Evolutionary conservation across 1,140 invertebrate genomes (phyloP), one percentile per base, ranked within the genome.

Genomic region (Drosophila tropicalis): DNA sequence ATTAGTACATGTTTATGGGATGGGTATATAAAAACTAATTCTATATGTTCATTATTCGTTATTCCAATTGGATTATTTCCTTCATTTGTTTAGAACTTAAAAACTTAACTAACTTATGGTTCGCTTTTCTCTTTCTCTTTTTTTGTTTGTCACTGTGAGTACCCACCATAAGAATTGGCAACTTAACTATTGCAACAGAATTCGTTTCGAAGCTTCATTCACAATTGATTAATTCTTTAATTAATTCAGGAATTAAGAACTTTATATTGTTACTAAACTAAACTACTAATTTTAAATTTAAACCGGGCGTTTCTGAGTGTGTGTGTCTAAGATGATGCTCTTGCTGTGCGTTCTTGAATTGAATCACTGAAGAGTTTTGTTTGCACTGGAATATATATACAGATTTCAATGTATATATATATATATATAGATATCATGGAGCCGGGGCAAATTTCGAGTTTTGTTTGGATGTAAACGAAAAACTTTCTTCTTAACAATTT

Each of bases 261-360:
- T 76, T 56, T 54, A 76, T 73, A 76, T 76, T 79, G 71, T 69
- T 41, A 70, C 81, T 84, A 90, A 76, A 47, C 71, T 85, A 86
- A 60, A 56, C 79, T 82, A 29, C 72, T 90, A 79, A 74, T 54
- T 29, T 71, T 85, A 86, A 86, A 90, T 84, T 76, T 62, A 79
- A 89, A 86, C 81, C 68, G 74, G 80, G 70, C 62, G 56, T n/a
- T 6, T 62, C 2, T 51, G 61, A 69, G 56, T 78, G 58, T 76
- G 60, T 72, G 67, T 74, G 60, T 29, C 29, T 29, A 51, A 40
- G 10, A 36, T 9, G 34, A 29, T 58, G 40, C 55, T 71, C 60
- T 60, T 71, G 66, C 58, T 81, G 86, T 90, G 86, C 81, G 79
- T 75, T 72, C 60, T 63, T 67, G 39, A 29, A 29, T 29, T 67